Evolutionary conservation across 2,888 invertebrate genomes (phyloP).

Genomic region (Hanleya hanleyi): DNA sequence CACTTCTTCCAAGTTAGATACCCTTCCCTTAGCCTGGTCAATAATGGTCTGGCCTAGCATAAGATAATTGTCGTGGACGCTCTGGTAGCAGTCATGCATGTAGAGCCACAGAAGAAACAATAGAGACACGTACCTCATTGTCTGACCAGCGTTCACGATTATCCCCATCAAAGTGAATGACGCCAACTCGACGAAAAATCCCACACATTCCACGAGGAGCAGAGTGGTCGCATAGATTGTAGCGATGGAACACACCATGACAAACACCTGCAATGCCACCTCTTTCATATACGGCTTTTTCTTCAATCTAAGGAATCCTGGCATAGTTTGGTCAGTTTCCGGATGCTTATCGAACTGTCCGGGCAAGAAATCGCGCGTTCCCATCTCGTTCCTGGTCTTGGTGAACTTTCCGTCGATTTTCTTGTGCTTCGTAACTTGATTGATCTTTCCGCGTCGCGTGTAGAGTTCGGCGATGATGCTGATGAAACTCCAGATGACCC

Average conservation of each 20-base stretch:
- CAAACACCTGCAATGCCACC: background rate
- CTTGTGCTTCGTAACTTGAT: background rate
- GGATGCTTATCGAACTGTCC: background rate
- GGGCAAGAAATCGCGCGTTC: background rate
- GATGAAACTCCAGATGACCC: conserved; percentile 7
- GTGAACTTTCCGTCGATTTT: background rate
- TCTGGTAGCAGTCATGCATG: conserved; percentile 45
- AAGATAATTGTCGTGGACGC: conserved; percentile 48
- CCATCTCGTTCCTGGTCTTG: background rate
- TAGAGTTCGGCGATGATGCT: background rate
- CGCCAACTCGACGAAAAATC: conserved; percentile 38
- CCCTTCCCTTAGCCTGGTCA: conserved; percentile 25
- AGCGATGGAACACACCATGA: background rate
- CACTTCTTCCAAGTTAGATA: conserved; percentile 34
- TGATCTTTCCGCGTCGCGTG: background rate
- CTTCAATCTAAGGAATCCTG: background rate
- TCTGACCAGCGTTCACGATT: conserved; percentile 26
- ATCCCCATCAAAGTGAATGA: conserved; percentile 42
- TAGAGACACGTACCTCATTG: conserved; percentile 37
- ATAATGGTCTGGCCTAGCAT: conserved; percentile 44
- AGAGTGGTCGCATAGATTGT: conserved; percentile 14
- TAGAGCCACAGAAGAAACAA: conserved; percentile 41
- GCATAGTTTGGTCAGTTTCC: background rate
- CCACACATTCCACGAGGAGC: conserved; percentile 42
- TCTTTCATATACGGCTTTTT: background rate